Evolutionary conservation across 2,113 vertebrate species (phyloP).

Genomic region (Equus quagga): DNA sequence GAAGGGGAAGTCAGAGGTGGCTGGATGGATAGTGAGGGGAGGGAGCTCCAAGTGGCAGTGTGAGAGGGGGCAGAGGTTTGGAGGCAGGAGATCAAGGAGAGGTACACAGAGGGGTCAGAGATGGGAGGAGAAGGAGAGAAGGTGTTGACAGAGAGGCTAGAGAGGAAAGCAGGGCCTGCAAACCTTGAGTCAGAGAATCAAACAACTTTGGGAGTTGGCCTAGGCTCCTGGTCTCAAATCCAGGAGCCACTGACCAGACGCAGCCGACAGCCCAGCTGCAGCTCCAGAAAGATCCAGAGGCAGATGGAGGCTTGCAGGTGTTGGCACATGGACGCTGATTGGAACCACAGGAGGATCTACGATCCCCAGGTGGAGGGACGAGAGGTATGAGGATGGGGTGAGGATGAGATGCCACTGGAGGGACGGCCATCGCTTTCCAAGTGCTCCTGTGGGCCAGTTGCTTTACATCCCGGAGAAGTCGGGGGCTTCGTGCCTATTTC

Average conservation of each 20-base stretch:
- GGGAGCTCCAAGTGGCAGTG: neutral
- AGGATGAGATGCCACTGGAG: neutral
- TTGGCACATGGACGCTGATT: neutral
- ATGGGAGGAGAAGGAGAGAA: neutral
- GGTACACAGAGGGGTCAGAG: neutral
- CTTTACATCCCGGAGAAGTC: neutral
- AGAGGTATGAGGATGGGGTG: neutral
- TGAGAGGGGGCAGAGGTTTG: neutral
- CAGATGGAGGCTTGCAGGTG: neutral
- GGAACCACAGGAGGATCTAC: neutral
- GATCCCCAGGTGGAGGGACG: neutral
- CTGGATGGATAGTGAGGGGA: neutral
- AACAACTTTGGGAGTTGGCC: neutral
- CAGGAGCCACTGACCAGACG: conserved; percentile 12
- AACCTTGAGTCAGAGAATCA: neutral
- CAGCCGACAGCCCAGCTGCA: neutral
- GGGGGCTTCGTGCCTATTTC: neutral
- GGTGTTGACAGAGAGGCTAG: neutral
- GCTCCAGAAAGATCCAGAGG: neutral
- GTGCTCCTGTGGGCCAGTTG: neutral
- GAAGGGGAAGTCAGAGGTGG: conserved; percentile 7
- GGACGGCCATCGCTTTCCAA: neutral
- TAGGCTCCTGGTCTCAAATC: neutral
- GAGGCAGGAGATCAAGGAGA: neutral
- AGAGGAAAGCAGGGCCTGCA: neutral